Percentiles rank a stretch among this genome's conserved stretches.
phyloP scores from a whole-genome alignment of 2,888 invertebrate genomes.

The Eupelmus urozonus region DNA sequence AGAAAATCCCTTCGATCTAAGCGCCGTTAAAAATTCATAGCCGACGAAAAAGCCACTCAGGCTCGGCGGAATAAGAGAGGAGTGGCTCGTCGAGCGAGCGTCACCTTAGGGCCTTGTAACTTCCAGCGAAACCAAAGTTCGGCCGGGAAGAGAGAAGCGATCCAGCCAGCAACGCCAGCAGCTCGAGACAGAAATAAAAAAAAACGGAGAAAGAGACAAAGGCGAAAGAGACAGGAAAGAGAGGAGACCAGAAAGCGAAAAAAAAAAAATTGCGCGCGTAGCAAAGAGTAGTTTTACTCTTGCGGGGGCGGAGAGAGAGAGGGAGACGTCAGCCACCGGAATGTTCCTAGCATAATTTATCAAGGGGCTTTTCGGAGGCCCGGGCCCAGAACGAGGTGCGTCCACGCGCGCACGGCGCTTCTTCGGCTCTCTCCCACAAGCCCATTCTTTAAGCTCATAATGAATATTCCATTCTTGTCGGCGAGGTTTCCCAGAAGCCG shows the following conservation, averaged over 20 bases:
- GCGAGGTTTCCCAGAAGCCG: constrained; percentile 48
- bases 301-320: constrained; percentile 21
- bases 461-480: constrained; percentile 61
- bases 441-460: constrained; percentile 60
- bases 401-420: constrained; percentile 53
- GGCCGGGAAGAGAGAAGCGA: constrained; percentile 47
- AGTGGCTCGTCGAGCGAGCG: constrained; percentile 24
- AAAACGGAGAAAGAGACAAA: constrained; percentile 35
- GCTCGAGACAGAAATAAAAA: constrained; percentile 26
- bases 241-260: constrained; percentile 56
- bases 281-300: constrained; percentile 42
- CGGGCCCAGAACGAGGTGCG: constrained; percentile 45
- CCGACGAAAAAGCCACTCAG: constrained; percentile 37
- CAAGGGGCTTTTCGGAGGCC: constrained; percentile 58
- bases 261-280: constrained; percentile 39
- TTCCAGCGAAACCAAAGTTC: constrained; percentile 49
- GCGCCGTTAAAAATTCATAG: constrained; percentile 39
- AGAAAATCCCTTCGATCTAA: not conserved
- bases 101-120: constrained; percentile 40
- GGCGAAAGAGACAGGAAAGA: constrained; percentile 45
- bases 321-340: constrained; percentile 60
- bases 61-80: constrained; percentile 28
- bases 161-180: constrained; percentile 4
- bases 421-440: constrained; percentile 10
- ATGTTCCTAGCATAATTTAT: constrained; percentile 66